Percentiles rank a stretch among this genome's conserved stretches.
Evolutionary conservation across 2,888 invertebrate genomes (phyloP).

Genomic region (Cryptops parisi): DNA sequence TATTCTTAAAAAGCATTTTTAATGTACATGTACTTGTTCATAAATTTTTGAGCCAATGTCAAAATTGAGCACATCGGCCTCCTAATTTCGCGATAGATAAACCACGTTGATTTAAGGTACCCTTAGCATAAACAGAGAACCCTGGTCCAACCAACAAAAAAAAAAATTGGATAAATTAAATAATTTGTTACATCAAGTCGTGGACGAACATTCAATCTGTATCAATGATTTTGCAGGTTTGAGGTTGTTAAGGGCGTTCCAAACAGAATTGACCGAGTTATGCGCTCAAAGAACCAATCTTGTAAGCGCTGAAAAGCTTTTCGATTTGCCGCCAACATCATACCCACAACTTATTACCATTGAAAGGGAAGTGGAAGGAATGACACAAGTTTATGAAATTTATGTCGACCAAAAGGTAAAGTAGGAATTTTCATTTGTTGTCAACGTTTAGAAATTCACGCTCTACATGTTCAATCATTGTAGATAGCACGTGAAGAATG

Average conservation of each 20-base stretch:
- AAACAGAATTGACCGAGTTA: slow-evolving; percentile 47
- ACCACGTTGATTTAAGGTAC: too few relatives aligned
- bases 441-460: not conserved
- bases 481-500: slow-evolving; percentile 55
- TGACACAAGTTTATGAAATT: slow-evolving; percentile 59
- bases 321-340: slow-evolving; percentile 71
- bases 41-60: too few relatives aligned
- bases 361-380: slow-evolving; percentile 36
- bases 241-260: slow-evolving; percentile 41
- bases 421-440: not conserved
- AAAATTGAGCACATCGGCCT: too few relatives aligned
- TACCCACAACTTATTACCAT: slow-evolving; percentile 52
- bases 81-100: too few relatives aligned
- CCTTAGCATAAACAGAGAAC: too few relatives aligned
- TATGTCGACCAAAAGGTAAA: slow-evolving; percentile 55
- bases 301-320: slow-evolving; percentile 64
- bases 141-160: too few relatives aligned
- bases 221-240: slow-evolving; percentile 28
- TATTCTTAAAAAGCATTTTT: too few relatives aligned
- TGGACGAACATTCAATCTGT: too few relatives aligned
- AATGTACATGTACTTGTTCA: too few relatives aligned
- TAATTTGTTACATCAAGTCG: too few relatives aligned
- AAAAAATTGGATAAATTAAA: too few relatives aligned
- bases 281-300: slow-evolving; percentile 47
- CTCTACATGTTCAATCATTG: slow-evolving; percentile 8